These are phyloP conservation scores for Psylliodes chrysocephalus DNA, from an alignment of 2,888 invertebrate species.

Conservation along the genomic window DNA sequence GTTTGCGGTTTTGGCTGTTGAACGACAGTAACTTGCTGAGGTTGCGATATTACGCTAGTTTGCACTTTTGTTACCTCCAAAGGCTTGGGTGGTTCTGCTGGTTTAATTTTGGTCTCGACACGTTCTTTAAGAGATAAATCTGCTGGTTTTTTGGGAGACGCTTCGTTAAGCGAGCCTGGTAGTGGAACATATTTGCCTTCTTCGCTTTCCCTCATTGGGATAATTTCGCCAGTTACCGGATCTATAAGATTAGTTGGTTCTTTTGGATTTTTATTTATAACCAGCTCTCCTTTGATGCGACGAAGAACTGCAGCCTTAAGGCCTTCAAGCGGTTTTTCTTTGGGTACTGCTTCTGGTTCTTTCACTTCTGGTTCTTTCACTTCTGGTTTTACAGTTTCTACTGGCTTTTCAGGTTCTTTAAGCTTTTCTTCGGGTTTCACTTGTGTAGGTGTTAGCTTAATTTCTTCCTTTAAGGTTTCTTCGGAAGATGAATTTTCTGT, in stretches of 20 bases:
- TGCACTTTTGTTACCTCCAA: conserved; percentile 34
- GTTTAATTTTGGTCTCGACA: not conserved
- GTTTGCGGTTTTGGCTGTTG: conserved; percentile 66
- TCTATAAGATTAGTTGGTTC: conserved; percentile 77
- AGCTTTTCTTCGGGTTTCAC: conserved; percentile 28
- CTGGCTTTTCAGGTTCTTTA: not conserved
- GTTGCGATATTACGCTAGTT: conserved; percentile 44
- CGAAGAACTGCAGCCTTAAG: conserved; percentile 62
- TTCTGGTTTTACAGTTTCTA: conserved; percentile 34
- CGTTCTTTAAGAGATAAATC: not conserved
- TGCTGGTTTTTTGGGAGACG: conserved; percentile 1
- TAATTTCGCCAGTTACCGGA: conserved; percentile 78
- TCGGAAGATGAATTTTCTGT: conserved; percentile 72
- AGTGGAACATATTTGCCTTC: conserved; percentile 76
- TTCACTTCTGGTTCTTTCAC: conserved; percentile 28
- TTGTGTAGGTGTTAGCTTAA: conserved; percentile 28
- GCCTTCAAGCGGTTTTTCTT: conserved; percentile 59
- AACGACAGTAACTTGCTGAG: conserved; percentile 44
- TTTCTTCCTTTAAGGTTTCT: conserved; percentile 63
- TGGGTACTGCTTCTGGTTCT: conserved; percentile 44
- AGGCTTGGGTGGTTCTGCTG: conserved; percentile 5
- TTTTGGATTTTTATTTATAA: conserved; percentile 55
- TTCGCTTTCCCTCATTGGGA: conserved; percentile 76
- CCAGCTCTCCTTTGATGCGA: conserved; percentile 60
- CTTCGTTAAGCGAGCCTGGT: conserved; percentile 52